Evolutionary conservation across 2,888 invertebrate species (phyloP).

Genomic region (Gortyna flavago): DNA sequence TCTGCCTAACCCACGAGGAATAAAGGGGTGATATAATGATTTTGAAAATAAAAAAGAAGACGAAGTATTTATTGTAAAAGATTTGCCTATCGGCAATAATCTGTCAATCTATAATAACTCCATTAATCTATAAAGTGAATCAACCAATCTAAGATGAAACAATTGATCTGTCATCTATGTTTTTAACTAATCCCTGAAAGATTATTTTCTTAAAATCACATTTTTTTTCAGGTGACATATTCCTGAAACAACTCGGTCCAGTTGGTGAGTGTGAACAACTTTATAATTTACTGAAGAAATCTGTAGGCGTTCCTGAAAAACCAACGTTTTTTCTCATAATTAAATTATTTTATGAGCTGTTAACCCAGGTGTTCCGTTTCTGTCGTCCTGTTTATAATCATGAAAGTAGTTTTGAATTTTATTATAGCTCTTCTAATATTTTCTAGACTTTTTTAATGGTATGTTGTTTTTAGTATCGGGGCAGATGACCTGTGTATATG

Average conservation of each 20-base stretch:
- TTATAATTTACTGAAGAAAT: neutral
- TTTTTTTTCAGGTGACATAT: conserved; percentile 69
- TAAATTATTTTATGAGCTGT: conserved; percentile 32
- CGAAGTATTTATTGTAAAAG: too few relatives aligned
- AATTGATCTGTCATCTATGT: neutral
- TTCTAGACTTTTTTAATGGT: conserved; percentile 26
- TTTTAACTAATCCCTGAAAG: neutral
- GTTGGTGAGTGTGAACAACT: conserved; percentile 71
- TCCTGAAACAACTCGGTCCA: conserved; percentile 60
- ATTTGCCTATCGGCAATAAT: too few relatives aligned
- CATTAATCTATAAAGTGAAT: neutral
- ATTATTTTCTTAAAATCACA: neutral
- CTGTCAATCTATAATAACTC: too few relatives aligned
- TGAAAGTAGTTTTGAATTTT: conserved; percentile 32
- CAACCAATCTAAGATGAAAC: neutral
- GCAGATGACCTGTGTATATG: conserved; percentile 17
- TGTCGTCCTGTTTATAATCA: conserved; percentile 26
- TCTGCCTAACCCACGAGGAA: too few relatives aligned
- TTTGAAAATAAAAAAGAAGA: too few relatives aligned
- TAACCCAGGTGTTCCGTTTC: conserved; percentile 3
- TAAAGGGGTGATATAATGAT: too few relatives aligned
- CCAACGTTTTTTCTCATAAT: conserved; percentile 15
- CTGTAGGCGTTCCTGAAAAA: conserved; percentile 20
- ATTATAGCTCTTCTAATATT: conserved; percentile 1
- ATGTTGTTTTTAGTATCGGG: neutral